A percentile compares a stretch with the other conserved stretches of the same genome.
Evolutionary conservation across 2,113 vertebrate genomes (phyloP).

Genomic region (Hippolais icterina): DNA sequence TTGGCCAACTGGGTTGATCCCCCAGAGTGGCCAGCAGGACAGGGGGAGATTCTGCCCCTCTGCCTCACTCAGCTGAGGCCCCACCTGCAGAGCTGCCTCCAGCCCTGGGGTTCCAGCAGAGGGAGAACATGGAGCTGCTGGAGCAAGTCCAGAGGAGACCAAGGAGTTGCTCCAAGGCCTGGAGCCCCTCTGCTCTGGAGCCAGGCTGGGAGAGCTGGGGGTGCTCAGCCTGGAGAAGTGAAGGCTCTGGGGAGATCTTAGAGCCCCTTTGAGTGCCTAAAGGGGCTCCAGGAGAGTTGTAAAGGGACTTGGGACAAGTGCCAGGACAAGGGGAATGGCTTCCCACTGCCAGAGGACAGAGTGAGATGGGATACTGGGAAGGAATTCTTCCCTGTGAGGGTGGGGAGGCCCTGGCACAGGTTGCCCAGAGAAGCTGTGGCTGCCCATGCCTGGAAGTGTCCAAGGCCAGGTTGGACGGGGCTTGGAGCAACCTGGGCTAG

Average conservation of each 20-base stretch:
- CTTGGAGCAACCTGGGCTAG: fast-evolving
- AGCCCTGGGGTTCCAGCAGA: not conserved
- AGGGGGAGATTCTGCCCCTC: not conserved
- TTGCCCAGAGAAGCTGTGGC: not conserved
- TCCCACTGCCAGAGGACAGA: not conserved
- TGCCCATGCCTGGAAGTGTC: not conserved
- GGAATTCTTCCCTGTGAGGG: not conserved
- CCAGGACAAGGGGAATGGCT: not conserved
- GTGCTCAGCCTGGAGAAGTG: no score
- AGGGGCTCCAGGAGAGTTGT: not conserved
- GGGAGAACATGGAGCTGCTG: not conserved
- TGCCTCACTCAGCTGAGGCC: fast-evolving
- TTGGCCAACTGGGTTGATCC: no score
- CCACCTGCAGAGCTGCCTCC: not conserved
- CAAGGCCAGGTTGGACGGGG: fast-evolving
- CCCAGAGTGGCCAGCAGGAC: fast-evolving
- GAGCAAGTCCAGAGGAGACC: fast-evolving
- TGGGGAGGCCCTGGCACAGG: fast-evolving
- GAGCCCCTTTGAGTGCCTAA: not conserved
- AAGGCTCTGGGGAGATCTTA: not conserved
- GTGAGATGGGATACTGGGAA: fast-evolving
- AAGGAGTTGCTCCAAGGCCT: fast-evolving
- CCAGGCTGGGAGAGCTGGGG: not conserved
- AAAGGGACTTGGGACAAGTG: not conserved
- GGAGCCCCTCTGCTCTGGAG: not conserved